Conservation (phyloP, 2,888 invertebrate genomes). For the Limenitis camilla region DNA sequence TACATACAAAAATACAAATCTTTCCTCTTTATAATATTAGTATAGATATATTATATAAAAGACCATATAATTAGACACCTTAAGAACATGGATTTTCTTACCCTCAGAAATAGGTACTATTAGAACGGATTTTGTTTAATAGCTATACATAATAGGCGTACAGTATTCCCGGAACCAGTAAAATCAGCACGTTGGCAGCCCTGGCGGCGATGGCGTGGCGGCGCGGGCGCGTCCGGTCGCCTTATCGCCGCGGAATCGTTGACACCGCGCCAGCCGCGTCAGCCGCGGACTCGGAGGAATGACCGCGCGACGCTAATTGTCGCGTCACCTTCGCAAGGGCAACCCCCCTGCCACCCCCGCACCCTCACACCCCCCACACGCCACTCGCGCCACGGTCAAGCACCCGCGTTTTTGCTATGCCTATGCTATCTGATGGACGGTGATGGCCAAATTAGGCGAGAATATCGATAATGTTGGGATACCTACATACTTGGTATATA, state of each 20-base stretch:
- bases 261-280: constrained; percentile 69
- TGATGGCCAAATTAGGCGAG: constrained; percentile 10
- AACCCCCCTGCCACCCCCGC: constrained; percentile 29
- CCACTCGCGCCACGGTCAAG: constrained; percentile 32
- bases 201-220: constrained; percentile 48
- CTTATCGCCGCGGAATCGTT: constrained; percentile 66
- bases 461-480: background rate
- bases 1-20: too few species aligned
- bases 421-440: constrained; percentile 8
- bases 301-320: constrained; percentile 69
- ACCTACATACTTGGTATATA: background rate
- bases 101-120: too few species aligned
- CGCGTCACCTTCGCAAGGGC: constrained; percentile 58
- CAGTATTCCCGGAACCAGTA: background rate
- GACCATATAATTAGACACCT: too few species aligned
- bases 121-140: background rate
- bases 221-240: constrained; percentile 39
- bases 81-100: too few species aligned
- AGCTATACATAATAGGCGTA: background rate
- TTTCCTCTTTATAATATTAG: too few species aligned
- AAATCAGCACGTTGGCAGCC: constrained; percentile 16
- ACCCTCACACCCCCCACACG: constrained; percentile 23
- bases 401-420: constrained; percentile 26
- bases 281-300: constrained; percentile 68
- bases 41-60: too few species aligned